These are phyloP conservation scores for Austrofundulus limnaeus DNA, from an alignment of 2,113 vertebrate species.

Conservation along the genomic window DNA sequence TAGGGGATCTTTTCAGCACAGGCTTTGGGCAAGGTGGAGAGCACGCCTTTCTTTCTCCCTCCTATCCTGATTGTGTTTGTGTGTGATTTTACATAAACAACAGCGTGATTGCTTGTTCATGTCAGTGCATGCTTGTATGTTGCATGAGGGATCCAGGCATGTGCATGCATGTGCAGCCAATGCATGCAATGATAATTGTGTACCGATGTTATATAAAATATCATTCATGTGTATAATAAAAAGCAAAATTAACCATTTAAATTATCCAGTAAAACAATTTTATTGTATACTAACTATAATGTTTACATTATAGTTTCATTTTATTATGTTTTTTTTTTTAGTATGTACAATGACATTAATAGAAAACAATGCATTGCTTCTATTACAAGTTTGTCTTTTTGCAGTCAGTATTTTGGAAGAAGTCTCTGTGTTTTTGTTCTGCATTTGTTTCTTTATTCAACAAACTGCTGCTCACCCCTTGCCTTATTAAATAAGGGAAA, in stretches of 20 bases:
- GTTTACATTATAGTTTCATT: neutral
- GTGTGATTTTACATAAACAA: constrained; percentile 3
- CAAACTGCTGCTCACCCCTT: constrained; percentile 55
- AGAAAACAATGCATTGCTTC: neutral
- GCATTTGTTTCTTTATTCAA: constrained; percentile 43
- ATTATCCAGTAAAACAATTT: neutral
- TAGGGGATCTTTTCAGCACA: constrained; percentile 95
- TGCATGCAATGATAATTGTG: constrained; percentile 33
- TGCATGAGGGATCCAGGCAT: constrained; percentile 54
- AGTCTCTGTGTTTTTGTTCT: constrained; percentile 50
- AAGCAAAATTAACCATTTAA: neutral
- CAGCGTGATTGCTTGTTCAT: constrained; percentile 33
- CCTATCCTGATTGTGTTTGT: constrained; percentile 45
- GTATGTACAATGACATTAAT: neutral
- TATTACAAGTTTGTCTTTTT: constrained; percentile 26
- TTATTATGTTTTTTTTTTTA: no score
- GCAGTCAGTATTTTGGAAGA: constrained; percentile 19
- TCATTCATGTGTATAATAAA: no score
- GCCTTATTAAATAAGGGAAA: constrained; percentile 26
- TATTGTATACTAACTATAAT: no score
- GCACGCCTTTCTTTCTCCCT: constrained; percentile 69
- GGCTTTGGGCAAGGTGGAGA: constrained; percentile 95
- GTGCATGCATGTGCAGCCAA: constrained; percentile 35
- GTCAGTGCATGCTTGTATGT: constrained; percentile 47
- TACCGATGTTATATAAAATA: constrained; percentile 6